Evolutionary conservation across 1,140 invertebrate species (phyloP).

Genomic region (Drosophila funebris): DNA sequence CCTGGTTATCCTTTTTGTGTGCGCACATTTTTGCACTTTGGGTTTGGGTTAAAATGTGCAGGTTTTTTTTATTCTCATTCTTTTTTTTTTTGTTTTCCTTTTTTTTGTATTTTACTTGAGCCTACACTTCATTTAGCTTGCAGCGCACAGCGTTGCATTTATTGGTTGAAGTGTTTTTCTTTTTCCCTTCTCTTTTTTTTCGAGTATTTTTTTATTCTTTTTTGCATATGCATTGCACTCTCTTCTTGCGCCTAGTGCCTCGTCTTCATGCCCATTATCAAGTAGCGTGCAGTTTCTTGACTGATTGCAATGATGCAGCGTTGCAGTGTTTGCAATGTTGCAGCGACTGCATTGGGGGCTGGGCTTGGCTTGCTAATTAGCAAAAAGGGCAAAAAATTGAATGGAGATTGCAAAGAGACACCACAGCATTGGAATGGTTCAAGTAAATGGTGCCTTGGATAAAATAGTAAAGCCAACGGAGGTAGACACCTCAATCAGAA

Average conservation of each 20-base stretch:
- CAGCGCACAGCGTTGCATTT: constrained; percentile 62
- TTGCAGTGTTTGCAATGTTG: background rate
- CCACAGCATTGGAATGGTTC: background rate
- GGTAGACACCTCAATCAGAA: background rate
- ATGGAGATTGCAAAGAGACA: constrained; percentile 6
- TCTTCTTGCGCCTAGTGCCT: constrained; percentile 16
- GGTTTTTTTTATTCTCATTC: no score
- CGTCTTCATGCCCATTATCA: constrained; percentile 56
- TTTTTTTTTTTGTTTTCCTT: constrained; percentile 20
- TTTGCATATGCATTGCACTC: constrained; percentile 22
- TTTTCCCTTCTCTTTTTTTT: constrained; percentile 41
- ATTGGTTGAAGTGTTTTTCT: constrained; percentile 67
- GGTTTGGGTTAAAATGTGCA: constrained; percentile 38
- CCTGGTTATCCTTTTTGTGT: constrained; percentile 73
- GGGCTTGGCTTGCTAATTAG: constrained; percentile 63
- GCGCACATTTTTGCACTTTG: constrained; percentile 41
- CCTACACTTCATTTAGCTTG: constrained; percentile 76
- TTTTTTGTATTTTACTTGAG: constrained; percentile 68
- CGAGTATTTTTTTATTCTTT: background rate
- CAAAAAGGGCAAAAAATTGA: constrained; percentile 42
- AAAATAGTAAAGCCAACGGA: background rate
- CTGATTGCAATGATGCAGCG: constrained; percentile 61
- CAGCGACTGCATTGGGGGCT: constrained; percentile 27
- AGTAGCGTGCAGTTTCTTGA: constrained; percentile 75
- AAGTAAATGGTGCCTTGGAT: background rate